A percentile compares a stretch with the other conserved stretches of the same genome.
Conservation (phyloP, 1,140 invertebrate genomes). For the Helicoverpa zea region DNA sequence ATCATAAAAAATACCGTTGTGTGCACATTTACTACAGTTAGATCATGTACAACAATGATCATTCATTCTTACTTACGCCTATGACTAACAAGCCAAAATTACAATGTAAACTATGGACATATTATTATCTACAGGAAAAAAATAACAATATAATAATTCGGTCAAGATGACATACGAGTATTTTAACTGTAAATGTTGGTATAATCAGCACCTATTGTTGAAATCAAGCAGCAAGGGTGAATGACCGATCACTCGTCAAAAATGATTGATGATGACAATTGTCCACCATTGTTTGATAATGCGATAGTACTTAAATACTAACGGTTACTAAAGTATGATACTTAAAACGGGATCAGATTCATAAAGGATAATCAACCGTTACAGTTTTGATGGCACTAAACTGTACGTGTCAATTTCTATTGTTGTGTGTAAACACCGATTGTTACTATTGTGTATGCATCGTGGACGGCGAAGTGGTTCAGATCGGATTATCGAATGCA, state of each 20-base stretch:
- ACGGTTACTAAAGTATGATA: slow-evolving; percentile 18
- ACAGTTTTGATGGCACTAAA: slow-evolving; percentile 1
- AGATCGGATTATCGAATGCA: too few relatives aligned
- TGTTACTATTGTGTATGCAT: not conserved
- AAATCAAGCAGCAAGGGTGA: not conserved
- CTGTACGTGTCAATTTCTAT: not conserved
- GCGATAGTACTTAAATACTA: not conserved
- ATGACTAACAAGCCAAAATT: slow-evolving; percentile 10
- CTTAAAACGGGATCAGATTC: slow-evolving; percentile 25
- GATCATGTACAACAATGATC: not conserved
- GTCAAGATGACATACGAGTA: slow-evolving; percentile 17
- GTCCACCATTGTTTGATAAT: slow-evolving; percentile 11
- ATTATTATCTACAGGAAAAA: not conserved
- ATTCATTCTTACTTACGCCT: not conserved
- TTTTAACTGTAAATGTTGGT: not conserved
- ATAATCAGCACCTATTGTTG: slow-evolving; percentile 5
- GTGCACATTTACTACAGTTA: not conserved
- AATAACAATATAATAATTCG: slow-evolving; percentile 10
- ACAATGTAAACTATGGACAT: not conserved
- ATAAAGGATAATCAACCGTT: slow-evolving; percentile 11
- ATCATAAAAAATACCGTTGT: not conserved
- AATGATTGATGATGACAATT: slow-evolving; percentile 30
- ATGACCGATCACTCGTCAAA: slow-evolving; percentile 27
- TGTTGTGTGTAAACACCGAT: not conserved
- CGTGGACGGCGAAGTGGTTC: too few relatives aligned